A percentile compares a stretch with the other conserved stretches of the same genome.
Evolutionary conservation across 1,140 invertebrate species (phyloP).

Genomic region (Archivesica marissinica): DNA sequence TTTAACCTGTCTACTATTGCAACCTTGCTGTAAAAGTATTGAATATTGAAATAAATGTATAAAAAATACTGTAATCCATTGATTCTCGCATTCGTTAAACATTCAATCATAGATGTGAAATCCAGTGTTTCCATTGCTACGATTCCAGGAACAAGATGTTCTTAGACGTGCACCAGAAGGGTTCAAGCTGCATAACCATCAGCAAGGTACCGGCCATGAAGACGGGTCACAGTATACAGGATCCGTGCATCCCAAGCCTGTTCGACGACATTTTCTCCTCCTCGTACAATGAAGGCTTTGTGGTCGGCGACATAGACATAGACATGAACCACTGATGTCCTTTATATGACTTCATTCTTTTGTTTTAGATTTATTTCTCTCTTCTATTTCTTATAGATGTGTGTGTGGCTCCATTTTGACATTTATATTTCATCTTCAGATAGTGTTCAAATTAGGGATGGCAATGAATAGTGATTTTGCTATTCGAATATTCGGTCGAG

Average conservation of each 20-base stretch:
- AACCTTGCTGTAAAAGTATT: too few relatives aligned
- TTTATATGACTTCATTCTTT: not conserved
- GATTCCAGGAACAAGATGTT: slow-evolving; percentile 59
- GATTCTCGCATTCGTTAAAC: too few relatives aligned
- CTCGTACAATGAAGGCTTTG: not conserved
- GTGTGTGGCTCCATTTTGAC: not conserved
- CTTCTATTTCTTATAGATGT: not conserved
- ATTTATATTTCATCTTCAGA: not conserved
- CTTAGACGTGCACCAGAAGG: not conserved
- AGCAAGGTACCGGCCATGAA: slow-evolving; percentile 61
- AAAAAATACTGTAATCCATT: too few relatives aligned
- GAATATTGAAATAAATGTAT: too few relatives aligned
- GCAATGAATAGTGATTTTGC: too few relatives aligned
- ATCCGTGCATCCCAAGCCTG: not conserved
- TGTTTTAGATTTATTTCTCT: not conserved
- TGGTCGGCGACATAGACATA: not conserved
- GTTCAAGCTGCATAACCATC: slow-evolving; percentile 2
- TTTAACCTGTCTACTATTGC: too few relatives aligned
- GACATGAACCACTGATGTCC: not conserved
- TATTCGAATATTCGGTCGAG: too few relatives aligned
- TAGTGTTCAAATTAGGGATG: not conserved
- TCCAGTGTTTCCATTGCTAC: not conserved
- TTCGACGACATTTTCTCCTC: not conserved
- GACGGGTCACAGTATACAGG: slow-evolving; percentile 56
- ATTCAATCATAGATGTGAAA: too few relatives aligned